Evolutionary conservation across 2,113 vertebrate species (phyloP), one percentile per base, ranked within the genome.

Genomic region (Telmatochromis sp.): DNA sequence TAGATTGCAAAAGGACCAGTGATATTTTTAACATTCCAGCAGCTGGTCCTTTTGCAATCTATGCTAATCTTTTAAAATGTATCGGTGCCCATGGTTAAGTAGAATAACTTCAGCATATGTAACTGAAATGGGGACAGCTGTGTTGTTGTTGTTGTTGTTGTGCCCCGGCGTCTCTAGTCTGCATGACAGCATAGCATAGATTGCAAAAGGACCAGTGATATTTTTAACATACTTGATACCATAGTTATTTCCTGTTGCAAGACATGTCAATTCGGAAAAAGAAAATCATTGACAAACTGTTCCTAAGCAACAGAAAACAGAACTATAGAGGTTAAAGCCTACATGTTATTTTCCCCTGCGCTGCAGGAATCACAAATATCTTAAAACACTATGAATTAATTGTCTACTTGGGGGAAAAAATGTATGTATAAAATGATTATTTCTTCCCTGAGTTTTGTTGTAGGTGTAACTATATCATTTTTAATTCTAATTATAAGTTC

Each of bases 331-430:
- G 60, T 65, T 37, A 65, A 37, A 37, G 10, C 33, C 58, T 33
- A 33, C 33, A 13, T n/a, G 19, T 65, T 65, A 21, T n/a, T 65
- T 21, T 21, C 19, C 33, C 60, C 10, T 65, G 60, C 1, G 1
- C 31, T 65, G 60, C 60, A 13, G 33, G 33, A 65, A 65, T 65
- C 60, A 37, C 33, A 65, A 65, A 65, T 21, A 65, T 65, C 33
- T 13, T 65, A 65, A 65, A 65, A 65, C 2, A 5, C 19, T 37
- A 65, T 21, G 19, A 65, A 65, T 65, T 37, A 1, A 65, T 13
- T 65, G 33, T 21, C 19, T 13, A 65, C 33, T 37, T 65, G 19
- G 33, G 3, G 33, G 0, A 0, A 7, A 7, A 21, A 21, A 37
- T 37, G 2, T 65, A 13, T 13, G 19, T 13, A 65, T 65, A 7